Percentiles rank a stretch among this genome's conserved stretches.
These are phyloP conservation scores for Drosophila kikkawai DNA, from an alignment of 1,140 invertebrate genomes.

Conservation along the genomic window DNA sequence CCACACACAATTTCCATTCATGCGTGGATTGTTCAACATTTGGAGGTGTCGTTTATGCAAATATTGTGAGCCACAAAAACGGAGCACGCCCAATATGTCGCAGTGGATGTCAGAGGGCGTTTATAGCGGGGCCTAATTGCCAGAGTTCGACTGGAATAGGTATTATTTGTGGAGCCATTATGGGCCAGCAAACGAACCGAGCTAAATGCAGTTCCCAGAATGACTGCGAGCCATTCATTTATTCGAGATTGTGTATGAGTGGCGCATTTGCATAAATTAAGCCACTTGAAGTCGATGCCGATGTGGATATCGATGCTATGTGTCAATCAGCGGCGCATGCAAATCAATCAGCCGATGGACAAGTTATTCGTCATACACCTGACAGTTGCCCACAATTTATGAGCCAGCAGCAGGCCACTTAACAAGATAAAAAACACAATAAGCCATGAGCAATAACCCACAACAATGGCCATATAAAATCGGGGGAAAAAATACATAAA, in stretches of 20 bases:
- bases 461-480: slow-evolving; percentile 33
- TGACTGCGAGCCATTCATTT: slow-evolving; percentile 2
- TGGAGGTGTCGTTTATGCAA: slow-evolving; percentile 80
- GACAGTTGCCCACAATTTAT: slow-evolving; percentile 75
- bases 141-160: slow-evolving; percentile 27
- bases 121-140: slow-evolving; percentile 52
- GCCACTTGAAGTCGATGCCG: slow-evolving; percentile 62
- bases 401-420: slow-evolving; percentile 57
- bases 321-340: slow-evolving; percentile 59
- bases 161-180: slow-evolving; percentile 37
- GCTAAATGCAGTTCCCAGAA: slow-evolving; percentile 46
- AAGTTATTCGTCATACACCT: slow-evolving; percentile 68
- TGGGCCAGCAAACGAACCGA: slow-evolving; percentile 43
- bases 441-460: slow-evolving; percentile 23
- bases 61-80: slow-evolving; percentile 36
- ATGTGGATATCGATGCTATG: slow-evolving; percentile 51
- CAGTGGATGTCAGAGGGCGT: slow-evolving; percentile 58
- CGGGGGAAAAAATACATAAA: slow-evolving; percentile 1
- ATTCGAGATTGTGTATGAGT: slow-evolving; percentile 29
- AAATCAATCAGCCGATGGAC: slow-evolving; percentile 67
- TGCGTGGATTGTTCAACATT: slow-evolving; percentile 74
- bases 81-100: slow-evolving; percentile 68
- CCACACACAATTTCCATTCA: slow-evolving; percentile 65
- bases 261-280: slow-evolving; percentile 77
- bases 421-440: slow-evolving; percentile 45